These are phyloP conservation scores for Paracyclopina nana DNA, from an alignment of 1,140 invertebrate species.

Conservation along the genomic window DNA sequence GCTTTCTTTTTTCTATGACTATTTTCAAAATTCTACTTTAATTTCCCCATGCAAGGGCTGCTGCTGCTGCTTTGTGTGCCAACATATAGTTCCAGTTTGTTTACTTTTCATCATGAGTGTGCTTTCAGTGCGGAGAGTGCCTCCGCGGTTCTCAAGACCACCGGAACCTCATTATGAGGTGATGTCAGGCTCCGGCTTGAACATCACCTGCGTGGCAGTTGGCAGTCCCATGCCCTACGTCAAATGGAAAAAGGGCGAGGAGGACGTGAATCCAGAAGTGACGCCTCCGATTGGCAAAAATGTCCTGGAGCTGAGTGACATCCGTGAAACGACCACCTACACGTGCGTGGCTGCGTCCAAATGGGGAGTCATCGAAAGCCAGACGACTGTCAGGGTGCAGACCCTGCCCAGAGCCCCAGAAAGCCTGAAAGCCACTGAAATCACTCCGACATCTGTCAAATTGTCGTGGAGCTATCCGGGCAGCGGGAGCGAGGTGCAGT, in stretches of 20 bases:
- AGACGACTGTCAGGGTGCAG: constrained; percentile 73
- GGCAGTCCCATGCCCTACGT: constrained; percentile 94
- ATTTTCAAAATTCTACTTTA: too few species aligned
- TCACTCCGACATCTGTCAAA: constrained; percentile 73
- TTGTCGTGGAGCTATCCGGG: constrained; percentile 69
- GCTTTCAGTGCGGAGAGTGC: constrained; percentile 65
- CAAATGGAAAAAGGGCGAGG: constrained; percentile 71
- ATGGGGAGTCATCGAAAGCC: constrained; percentile 67
- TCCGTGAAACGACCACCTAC: constrained; percentile 82
- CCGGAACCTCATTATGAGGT: constrained; percentile 64
- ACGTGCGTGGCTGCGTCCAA: constrained; percentile 89
- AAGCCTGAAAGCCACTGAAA: constrained; percentile 67
- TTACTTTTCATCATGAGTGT: too few species aligned
- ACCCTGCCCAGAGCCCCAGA: constrained; percentile 69
- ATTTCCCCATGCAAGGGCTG: too few species aligned
- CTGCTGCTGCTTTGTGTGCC: too few species aligned
- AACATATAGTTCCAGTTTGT: too few species aligned
- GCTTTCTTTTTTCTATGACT: too few species aligned
- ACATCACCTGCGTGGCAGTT: constrained; percentile 84
- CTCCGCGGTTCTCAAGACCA: constrained; percentile 79
- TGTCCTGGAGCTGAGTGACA: constrained; percentile 59
- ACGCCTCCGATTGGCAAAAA: constrained; percentile 31
- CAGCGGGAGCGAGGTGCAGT: constrained; percentile 52
- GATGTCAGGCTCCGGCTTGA: constrained; percentile 66
- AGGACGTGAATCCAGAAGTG: constrained; percentile 46